Percentiles rank a stretch among this genome's conserved stretches.
phyloP scores from a whole-genome alignment of 2,888 invertebrate genomes.

The Lutraria lutraria region DNA sequence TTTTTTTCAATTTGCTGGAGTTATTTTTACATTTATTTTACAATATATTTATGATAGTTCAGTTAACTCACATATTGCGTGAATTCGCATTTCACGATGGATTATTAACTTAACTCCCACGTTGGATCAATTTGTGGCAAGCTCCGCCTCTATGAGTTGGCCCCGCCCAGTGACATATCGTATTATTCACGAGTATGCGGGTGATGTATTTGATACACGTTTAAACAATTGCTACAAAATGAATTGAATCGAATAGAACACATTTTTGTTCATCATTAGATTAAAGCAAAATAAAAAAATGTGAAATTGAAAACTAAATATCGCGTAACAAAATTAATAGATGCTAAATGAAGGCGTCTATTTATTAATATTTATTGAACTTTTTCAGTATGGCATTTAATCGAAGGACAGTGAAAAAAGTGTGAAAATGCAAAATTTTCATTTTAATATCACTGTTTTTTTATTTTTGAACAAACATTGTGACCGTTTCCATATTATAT shows the following conservation, averaged over 20 bases:
- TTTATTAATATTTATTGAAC: neutral
- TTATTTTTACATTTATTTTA: conserved; percentile 15
- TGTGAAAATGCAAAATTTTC: neutral
- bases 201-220: neutral
- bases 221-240: neutral
- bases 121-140: neutral
- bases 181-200: neutral
- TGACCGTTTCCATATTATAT: neutral
- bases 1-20: conserved; percentile 7
- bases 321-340: neutral
- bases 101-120: conserved; percentile 22
- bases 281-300: neutral
- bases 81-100: conserved; percentile 23
- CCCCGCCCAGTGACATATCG: neutral
- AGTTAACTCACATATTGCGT: conserved; percentile 1
- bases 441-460: neutral
- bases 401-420: neutral
- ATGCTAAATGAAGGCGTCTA: neutral
- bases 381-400: neutral
- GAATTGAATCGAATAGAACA: neutral
- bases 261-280: neutral
- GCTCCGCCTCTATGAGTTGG: neutral
- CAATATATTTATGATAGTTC: conserved; percentile 3
- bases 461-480: neutral
- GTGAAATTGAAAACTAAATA: neutral